Base-by-base conservation (phyloP, 2,888 invertebrate species). In the Agonopterix arenella region DNA sequence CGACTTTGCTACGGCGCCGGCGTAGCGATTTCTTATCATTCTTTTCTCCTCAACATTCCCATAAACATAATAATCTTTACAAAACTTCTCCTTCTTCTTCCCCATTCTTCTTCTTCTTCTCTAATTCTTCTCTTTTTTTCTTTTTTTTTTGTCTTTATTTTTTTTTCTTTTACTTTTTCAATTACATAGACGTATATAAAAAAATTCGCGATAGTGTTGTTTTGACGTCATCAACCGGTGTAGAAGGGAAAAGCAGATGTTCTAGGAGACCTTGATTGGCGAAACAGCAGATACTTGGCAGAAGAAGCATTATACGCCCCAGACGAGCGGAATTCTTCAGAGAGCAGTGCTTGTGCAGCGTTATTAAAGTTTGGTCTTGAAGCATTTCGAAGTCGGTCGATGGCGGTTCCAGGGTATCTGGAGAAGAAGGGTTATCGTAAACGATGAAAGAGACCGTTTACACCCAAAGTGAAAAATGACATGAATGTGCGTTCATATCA, bases 361-460 rank as follows among this genome's bases (percentile, higher is more conserved):
- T 93, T 4, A 93, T 89, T 53, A 96, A 92, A 0, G 95, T 94
- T 73, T 96, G 95, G 60, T 96, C 96, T 83, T 96, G 96, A 1
- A 96, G 79, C 45, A 93, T 90, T 60, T 90, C 92, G 53, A 93
- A 86, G 58, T 93, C 90, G 4, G 66, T 51, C 8, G 60, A 49
- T 1, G 64, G 52, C 5, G 53, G 53, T 4, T 81, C 76, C 10
- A 68, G 52, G 1, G 60, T 56, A 56, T 80, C 83, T 84, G 70
- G 13, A 53, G 58, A 52, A 40, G n/a, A n/a, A 57, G 59, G 49
- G 49, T 16, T 11, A 56, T 56, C 47, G 48, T 46, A 28, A 44
- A 47, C 37, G 13, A 51, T 16, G 42, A 8, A 41, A 4, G 16
- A 11, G 9, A 37, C 13, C 11, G 11, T 28, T 36, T 11, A 1